These are phyloP conservation scores for Dorcus hopei DNA, from an alignment of 2,888 invertebrate species.

Conservation along the genomic window DNA sequence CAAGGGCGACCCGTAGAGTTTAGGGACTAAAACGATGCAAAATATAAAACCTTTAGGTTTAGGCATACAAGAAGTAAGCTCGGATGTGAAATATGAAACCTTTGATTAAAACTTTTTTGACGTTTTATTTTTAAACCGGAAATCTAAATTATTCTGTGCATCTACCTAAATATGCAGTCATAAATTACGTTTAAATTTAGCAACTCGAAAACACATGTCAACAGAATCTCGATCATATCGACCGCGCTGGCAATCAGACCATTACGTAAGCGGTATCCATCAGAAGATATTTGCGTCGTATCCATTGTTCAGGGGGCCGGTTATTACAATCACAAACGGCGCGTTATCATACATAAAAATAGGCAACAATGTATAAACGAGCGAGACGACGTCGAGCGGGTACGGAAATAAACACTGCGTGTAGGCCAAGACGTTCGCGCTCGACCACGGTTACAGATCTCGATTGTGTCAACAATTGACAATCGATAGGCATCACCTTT, in stretches of 20 bases:
- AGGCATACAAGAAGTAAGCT: background rate
- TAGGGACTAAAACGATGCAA: too few relatives aligned
- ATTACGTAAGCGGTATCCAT: background rate
- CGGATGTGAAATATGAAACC: too few relatives aligned
- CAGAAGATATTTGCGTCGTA: background rate
- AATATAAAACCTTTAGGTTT: too few relatives aligned
- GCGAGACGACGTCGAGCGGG: constrained; percentile 5
- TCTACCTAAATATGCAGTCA: background rate
- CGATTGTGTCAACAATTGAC: constrained; percentile 11
- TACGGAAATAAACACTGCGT: constrained; percentile 27
- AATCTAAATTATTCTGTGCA: too few relatives aligned
- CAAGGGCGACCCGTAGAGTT: background rate
- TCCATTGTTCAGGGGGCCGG: background rate
- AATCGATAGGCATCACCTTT: constrained; percentile 1
- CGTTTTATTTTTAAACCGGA: too few relatives aligned
- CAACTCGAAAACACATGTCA: background rate
- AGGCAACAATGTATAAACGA: constrained; percentile 22
- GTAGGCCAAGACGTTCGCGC: background rate
- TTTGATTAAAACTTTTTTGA: too few relatives aligned
- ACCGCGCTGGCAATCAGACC: background rate
- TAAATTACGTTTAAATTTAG: constrained; percentile 1
- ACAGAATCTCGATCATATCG: background rate
- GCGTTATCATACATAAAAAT: constrained; percentile 25
- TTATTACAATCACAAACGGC: background rate
- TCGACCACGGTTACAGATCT: background rate